Conservation (phyloP, 2,113 vertebrate species). For the Trachemys scripta region DNA sequence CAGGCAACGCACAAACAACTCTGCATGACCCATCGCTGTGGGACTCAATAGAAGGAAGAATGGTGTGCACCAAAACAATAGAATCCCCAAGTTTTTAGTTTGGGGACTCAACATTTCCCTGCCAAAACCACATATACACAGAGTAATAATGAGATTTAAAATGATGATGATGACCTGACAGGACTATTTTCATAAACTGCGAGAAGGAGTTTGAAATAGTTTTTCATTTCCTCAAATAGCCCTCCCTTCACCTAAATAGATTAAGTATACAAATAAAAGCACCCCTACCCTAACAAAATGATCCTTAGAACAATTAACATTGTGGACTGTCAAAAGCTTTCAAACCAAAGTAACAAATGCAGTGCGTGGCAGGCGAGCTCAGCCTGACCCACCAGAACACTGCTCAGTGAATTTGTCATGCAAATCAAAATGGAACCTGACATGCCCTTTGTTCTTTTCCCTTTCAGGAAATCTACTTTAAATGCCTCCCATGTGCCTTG, state of each 20-base stretch:
- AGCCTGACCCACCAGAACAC: conserved; percentile 65
- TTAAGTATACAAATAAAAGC: conserved; percentile 13
- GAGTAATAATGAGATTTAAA: conserved; percentile 36
- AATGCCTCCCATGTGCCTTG: conserved; percentile 77
- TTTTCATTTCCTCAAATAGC: not conserved
- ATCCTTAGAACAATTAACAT: conserved; percentile 76
- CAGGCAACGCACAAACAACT: conserved; percentile 50
- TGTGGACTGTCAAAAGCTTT: conserved; percentile 76
- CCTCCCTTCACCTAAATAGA: not conserved
- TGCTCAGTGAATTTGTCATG: conserved; percentile 76
- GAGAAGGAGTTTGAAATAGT: not conserved
- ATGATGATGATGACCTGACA: not conserved
- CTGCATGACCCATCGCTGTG: conserved; percentile 52
- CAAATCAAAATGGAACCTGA: conserved; percentile 79
- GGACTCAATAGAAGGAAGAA: conserved; percentile 59
- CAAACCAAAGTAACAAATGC: conserved; percentile 68
- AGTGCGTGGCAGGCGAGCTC: conserved; percentile 70
- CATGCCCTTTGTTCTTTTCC: conserved; percentile 76
- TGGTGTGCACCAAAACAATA: conserved; percentile 64
- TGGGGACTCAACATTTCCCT: conserved; percentile 19
- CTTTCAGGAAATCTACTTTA: conserved; percentile 77
- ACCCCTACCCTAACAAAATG: conserved; percentile 47
- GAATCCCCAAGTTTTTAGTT: conserved; percentile 49
- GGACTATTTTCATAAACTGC: not conserved
- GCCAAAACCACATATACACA: not conserved